phyloP scores from a whole-genome alignment of 2,797 vertebrate species.

The Typhlichthys eigenmanni region DNA sequence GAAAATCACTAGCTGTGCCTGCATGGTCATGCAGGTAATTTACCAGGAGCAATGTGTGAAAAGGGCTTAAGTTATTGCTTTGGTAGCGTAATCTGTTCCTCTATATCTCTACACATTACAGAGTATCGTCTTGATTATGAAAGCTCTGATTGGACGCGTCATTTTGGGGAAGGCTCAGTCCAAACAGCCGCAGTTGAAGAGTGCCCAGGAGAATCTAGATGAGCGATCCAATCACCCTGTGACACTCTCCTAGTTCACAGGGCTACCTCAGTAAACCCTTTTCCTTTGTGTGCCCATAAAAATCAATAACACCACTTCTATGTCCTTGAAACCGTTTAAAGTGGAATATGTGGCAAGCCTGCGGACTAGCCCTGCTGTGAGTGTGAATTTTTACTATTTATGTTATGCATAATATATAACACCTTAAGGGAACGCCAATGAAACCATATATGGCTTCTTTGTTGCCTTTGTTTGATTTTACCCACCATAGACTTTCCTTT shows the following conservation, averaged over 20 bases:
- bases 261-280: conserved; percentile 31
- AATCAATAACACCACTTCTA: conserved; percentile 17
- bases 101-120: too few relatives aligned
- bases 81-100: too few relatives aligned
- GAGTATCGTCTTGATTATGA: too few relatives aligned
- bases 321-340: conserved; percentile 26
- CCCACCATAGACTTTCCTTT: conserved; percentile 27
- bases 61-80: background rate
- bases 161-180: too few relatives aligned
- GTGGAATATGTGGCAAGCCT: conserved; percentile 12
- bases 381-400: conserved; percentile 27
- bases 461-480: conserved; percentile 30
- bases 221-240: too few relatives aligned
- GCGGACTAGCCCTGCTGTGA: conserved; percentile 18
- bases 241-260: too few relatives aligned
- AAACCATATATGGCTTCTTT: conserved; percentile 25
- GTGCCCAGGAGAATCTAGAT: too few relatives aligned
- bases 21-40: background rate
- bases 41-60: conserved; percentile 13
- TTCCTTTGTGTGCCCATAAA: conserved; percentile 15
- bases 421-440: conserved; percentile 1
- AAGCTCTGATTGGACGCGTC: too few relatives aligned
- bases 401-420: background rate
- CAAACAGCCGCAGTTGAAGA: too few relatives aligned
- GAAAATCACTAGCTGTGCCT: too few relatives aligned